phyloP scores from a whole-genome alignment of 2,113 vertebrate genomes.

The Pelusios castaneus region DNA sequence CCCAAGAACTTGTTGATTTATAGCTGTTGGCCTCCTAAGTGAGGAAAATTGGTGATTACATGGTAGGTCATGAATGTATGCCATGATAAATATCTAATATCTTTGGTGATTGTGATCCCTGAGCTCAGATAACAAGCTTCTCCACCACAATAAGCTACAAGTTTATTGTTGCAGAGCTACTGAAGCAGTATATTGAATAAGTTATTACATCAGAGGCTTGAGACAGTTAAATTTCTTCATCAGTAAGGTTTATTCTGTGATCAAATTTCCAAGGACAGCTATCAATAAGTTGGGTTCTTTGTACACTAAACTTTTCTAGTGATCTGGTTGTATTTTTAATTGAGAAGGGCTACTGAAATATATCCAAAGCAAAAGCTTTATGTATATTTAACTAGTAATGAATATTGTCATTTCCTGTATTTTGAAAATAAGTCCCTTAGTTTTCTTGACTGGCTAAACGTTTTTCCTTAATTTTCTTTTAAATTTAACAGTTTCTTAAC shows the following conservation, averaged over 20 bases:
- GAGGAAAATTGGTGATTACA: constrained; percentile 8
- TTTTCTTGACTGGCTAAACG: neutral
- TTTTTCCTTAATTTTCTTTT: neutral
- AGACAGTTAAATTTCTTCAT: neutral
- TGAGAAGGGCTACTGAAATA: neutral
- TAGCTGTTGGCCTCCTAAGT: neutral
- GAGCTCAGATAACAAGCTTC: neutral
- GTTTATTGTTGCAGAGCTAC: neutral
- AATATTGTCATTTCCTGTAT: neutral
- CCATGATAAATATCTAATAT: neutral
- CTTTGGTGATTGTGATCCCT: neutral
- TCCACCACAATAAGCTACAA: neutral
- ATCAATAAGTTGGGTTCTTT: neutral
- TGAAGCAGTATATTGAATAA: neutral
- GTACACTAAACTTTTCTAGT: neutral
- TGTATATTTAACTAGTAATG: rapidly evolving
- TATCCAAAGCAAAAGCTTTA: neutral
- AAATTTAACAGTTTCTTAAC: neutral
- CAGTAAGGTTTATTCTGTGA: neutral
- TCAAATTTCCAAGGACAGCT: neutral
- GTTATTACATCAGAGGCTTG: neutral
- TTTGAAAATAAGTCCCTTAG: neutral
- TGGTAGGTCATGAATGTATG: neutral
- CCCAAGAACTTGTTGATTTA: neutral
- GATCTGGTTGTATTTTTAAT: neutral